Evolutionary conservation across 2,113 vertebrate genomes (phyloP).

Genomic region (Eubucco bourcierii): DNA sequence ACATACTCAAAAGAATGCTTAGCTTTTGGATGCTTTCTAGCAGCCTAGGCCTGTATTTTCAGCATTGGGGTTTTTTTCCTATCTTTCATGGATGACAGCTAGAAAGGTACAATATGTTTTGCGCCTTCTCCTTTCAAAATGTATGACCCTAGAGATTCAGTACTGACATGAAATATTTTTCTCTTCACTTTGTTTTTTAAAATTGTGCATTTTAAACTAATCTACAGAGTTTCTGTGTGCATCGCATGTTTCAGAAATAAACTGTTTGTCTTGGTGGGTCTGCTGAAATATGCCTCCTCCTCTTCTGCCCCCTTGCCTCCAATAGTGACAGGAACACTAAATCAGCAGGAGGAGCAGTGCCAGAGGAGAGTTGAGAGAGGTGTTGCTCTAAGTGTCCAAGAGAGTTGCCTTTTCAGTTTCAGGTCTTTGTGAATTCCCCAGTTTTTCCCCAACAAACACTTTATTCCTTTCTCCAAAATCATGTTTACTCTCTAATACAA

Average conservation of each 20-base stretch:
- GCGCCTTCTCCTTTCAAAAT: not conserved
- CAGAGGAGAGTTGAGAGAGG: not conserved
- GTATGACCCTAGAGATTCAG: not conserved
- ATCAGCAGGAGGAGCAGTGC: not conserved
- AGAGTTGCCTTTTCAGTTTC: not conserved
- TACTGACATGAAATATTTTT: not conserved
- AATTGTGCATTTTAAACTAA: not conserved
- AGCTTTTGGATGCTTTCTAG: not conserved
- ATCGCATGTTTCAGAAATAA: not conserved
- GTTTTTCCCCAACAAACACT: not conserved
- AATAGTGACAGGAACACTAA: not conserved
- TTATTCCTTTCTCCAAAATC: not conserved
- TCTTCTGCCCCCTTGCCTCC: not conserved
- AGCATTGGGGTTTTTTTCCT: not conserved
- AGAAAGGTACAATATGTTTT: not conserved
- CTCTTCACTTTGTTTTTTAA: not conserved
- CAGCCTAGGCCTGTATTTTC: not conserved
- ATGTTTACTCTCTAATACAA: not conserved
- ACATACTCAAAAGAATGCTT: not conserved
- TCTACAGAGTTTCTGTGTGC: not conserved
- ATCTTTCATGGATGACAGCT: not conserved
- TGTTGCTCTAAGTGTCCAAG: not conserved
- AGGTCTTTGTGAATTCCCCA: not conserved
- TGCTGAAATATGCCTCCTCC: not conserved
- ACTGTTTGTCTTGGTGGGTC: not conserved